phyloP scores from a whole-genome alignment of 2,797 vertebrate genomes.

The Bufotes viridis region DNA sequence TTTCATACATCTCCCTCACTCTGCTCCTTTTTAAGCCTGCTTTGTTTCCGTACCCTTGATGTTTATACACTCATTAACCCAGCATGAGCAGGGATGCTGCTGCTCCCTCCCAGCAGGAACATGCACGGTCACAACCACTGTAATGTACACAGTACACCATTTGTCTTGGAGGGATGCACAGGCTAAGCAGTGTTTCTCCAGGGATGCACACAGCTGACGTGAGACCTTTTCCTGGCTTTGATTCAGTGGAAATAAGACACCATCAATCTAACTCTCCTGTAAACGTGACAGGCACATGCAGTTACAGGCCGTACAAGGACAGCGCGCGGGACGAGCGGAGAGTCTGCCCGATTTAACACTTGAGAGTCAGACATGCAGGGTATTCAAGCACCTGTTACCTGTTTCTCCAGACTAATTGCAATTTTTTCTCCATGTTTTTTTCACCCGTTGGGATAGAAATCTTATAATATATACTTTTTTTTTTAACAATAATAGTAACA shows the following conservation, averaged over 20 bases:
- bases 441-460: too few relatives aligned
- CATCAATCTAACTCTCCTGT: slow-evolving; percentile 46
- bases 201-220: slow-evolving; percentile 2
- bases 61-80: neutral
- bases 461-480: neutral
- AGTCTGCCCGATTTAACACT: neutral
- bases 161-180: slow-evolving; percentile 14
- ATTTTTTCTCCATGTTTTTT: too few relatives aligned
- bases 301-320: slow-evolving; percentile 52
- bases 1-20: neutral
- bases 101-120: slow-evolving; percentile 2
- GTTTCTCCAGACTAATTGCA: neutral
- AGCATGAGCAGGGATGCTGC: neutral
- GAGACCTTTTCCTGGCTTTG: slow-evolving; percentile 52
- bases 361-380: neutral
- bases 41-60: neutral
- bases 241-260: slow-evolving; percentile 43
- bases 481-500: neutral
- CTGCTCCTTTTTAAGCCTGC: neutral
- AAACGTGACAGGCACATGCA: slow-evolving; percentile 18
- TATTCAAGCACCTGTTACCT: neutral
- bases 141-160: neutral
- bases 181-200: neutral
- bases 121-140: neutral
- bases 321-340: neutral